Conservation (phyloP, 2,797 vertebrate genomes). For the Darevskia mixta region DNA sequence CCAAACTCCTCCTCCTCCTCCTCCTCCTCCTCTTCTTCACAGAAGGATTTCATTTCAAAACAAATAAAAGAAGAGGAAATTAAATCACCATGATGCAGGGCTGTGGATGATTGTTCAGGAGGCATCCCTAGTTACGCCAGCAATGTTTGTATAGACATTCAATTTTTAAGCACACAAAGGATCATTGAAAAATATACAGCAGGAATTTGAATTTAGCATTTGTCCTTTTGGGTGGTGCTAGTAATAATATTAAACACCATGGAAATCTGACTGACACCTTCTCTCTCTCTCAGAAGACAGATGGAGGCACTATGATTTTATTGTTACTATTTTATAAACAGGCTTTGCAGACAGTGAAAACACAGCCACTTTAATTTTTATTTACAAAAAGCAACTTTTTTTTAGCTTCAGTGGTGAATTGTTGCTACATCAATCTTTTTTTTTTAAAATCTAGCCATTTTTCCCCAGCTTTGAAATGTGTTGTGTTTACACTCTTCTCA, state of each 20-base stretch:
- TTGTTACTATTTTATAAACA: fast-evolving
- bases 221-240: not conserved
- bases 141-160: not conserved
- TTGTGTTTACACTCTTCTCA: not conserved
- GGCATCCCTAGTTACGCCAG: not conserved
- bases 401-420: not conserved
- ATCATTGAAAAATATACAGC: not conserved
- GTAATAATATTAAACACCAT: not conserved
- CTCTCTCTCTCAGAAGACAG: not conserved
- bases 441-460: not conserved
- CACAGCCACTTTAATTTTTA: not conserved
- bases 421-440: not conserved
- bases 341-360: not conserved
- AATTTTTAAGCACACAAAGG: not conserved
- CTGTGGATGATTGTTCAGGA: not conserved
- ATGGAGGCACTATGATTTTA: not conserved
- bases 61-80: constrained; percentile 8
- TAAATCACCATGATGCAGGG: not conserved
- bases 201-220: not conserved
- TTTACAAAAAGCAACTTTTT: not conserved
- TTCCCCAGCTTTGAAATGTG: not conserved
- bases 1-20: no score
- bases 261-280: not conserved
- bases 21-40: not conserved
- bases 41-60: not conserved